Base-by-base conservation (phyloP, 2,797 vertebrate species). In the Cuculus canorus region DNA sequence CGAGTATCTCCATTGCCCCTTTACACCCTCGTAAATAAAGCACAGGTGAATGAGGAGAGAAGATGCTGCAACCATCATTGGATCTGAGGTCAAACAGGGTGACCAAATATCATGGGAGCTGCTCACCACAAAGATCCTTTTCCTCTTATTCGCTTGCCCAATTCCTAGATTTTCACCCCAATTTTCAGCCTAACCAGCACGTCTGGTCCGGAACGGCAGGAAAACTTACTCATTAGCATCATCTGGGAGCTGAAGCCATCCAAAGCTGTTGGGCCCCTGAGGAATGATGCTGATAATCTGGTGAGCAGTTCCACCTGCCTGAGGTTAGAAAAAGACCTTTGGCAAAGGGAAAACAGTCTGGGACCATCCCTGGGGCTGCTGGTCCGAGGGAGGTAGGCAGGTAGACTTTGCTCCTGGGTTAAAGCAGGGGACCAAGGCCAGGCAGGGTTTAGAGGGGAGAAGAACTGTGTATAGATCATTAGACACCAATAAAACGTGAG, bases 281-380 rank as follows among this genome's bases (percentile, higher is more conserved):
- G 88, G 72, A 43, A 17, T 0, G 41, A 70, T 17, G n/a, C 23
- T 9, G 54, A 83, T 68, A 12, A 61, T 1, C 6, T 64, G 85
- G 66, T 24, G 73, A 92, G 90, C 66, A 78, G 87, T 91, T 94
- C 90, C 93, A 95, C 72, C 87, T 96, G 87, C 85, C 88, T 90
- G 95, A 82, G 70, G 2, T 1, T 47, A 30, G 45, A 41, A 61
- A 90, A 81, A 54, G 37, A 73, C 35, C 23, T 79, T 23, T 3
- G 27, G 30, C 43, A 45, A n/a, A 37, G 32, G 4, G 15, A 81
- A 41, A 45, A n/a, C 72, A 65, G 43, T 12, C 32, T 33, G 77
- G 64, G 57, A 17, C 3, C 32, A 2, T 3, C 28, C 3, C 25
- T 19, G 53, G 32, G 16, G 37, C 10, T 54, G 6, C 50, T 68